Percentiles rank a stretch among this genome's conserved stretches.
These are phyloP conservation scores for Rattus rattus DNA, from an alignment of 2,113 vertebrate species.

Conservation along the genomic window DNA sequence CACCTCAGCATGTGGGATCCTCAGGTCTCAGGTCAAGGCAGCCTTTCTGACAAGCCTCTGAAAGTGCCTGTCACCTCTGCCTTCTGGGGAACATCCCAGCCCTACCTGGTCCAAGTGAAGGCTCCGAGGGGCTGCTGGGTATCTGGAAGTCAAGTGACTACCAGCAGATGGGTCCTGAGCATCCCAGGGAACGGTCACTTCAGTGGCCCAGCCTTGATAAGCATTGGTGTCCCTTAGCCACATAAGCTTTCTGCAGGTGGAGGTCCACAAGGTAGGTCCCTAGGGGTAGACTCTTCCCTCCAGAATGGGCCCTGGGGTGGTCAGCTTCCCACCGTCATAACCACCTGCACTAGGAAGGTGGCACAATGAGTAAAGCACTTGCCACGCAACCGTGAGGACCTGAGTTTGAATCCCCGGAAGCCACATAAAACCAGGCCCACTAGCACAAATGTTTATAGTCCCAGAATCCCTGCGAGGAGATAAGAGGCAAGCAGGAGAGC, in stretches of 20 bases:
- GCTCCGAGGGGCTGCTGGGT: not conserved
- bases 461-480: not conserved
- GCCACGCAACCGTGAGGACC: not conserved
- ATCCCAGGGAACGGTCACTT: not conserved
- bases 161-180: not conserved
- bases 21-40: too few relatives aligned
- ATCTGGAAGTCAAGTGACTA: not conserved
- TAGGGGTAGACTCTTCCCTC: not conserved
- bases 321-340: not conserved
- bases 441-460: not conserved
- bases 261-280: not conserved
- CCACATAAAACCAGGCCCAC: not conserved
- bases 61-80: not conserved
- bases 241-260: not conserved
- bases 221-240: not conserved
- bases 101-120: not conserved
- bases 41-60: not conserved
- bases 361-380: too few relatives aligned
- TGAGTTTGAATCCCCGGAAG: not conserved
- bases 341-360: not conserved
- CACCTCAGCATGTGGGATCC: not conserved
- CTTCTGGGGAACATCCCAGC: not conserved
- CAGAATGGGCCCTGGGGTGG: not conserved
- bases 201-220: not conserved
- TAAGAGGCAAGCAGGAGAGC: not conserved